These are phyloP conservation scores for Enoplosus armatus DNA, from an alignment of 2,797 vertebrate species.

Conservation along the genomic window DNA sequence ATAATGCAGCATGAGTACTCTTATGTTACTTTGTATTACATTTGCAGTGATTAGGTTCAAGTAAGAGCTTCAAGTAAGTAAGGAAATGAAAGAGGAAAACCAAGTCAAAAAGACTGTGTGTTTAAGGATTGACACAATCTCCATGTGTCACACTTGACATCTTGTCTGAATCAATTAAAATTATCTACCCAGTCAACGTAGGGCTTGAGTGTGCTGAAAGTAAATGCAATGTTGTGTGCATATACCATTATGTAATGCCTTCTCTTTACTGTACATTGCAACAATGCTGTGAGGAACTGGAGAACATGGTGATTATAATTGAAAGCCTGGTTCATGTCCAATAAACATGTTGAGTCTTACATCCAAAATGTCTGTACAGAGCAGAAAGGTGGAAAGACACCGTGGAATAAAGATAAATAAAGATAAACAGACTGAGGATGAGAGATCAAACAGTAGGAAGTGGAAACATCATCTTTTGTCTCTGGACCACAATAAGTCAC, in stretches of 20 bases:
- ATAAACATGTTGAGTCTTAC: slow-evolving; percentile 10
- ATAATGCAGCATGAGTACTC: neutral
- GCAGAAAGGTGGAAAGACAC: neutral
- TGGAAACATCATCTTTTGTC: neutral
- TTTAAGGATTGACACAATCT: neutral
- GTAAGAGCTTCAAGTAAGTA: neutral
- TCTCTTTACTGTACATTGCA: slow-evolving; percentile 3
- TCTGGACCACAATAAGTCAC: slow-evolving; percentile 2
- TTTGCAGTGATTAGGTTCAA: neutral
- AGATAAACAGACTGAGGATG: slow-evolving; percentile 7
- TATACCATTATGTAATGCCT: slow-evolving; percentile 23
- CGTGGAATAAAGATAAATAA: neutral
- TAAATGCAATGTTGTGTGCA: neutral
- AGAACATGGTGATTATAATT: neutral
- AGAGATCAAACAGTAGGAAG: neutral
- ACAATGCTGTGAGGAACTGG: neutral
- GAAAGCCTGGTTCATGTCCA: slow-evolving; percentile 12
- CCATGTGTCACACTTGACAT: slow-evolving; percentile 11
- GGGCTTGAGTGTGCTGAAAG: neutral
- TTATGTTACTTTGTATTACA: neutral
- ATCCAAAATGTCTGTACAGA: neutral
- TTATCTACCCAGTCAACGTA: neutral
- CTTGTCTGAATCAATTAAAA: slow-evolving; percentile 29
- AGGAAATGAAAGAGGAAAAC: neutral
- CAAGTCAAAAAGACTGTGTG: neutral